A percentile compares a stretch with the other conserved stretches of the same genome.
Conservation (phyloP, 1,140 invertebrate species). For the Armadillidium nasatum region DNA sequence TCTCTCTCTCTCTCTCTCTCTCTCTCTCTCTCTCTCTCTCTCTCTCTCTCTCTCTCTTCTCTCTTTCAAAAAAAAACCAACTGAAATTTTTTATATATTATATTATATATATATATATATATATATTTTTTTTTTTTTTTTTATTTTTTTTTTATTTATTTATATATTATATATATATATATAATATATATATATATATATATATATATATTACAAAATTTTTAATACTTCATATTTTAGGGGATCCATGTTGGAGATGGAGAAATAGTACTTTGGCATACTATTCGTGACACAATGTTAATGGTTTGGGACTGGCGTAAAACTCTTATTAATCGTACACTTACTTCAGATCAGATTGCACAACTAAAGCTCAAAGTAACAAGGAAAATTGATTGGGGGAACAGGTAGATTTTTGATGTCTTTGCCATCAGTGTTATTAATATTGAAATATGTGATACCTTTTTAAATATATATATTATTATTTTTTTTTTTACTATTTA, state of each 20-base stretch:
- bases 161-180: too few relatives aligned
- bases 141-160: too few relatives aligned
- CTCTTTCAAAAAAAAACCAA: too few relatives aligned
- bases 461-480: background rate
- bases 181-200: conserved; percentile 16
- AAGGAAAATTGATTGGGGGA: conserved; percentile 90
- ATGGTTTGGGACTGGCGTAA: conserved; percentile 78
- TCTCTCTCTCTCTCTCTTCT: too few relatives aligned
- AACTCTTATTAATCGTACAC: conserved; percentile 73
- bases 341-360: conserved; percentile 81
- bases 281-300: conserved; percentile 80
- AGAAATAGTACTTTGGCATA: conserved; percentile 57
- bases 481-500: background rate
- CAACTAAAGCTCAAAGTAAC: conserved; percentile 81
- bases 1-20: too few relatives aligned
- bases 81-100: too few relatives aligned
- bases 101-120: too few relatives aligned
- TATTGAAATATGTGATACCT: background rate
- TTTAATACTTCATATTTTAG: conserved; percentile 20
- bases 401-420: conserved; percentile 56
- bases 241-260: conserved; percentile 33
- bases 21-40: too few relatives aligned
- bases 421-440: too few relatives aligned
- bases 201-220: background rate
- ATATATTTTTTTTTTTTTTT: too few relatives aligned